A percentile compares a stretch with the other conserved stretches of the same genome.
Conservation (phyloP, 2,888 invertebrate species). For the Panzeria rudis region DNA sequence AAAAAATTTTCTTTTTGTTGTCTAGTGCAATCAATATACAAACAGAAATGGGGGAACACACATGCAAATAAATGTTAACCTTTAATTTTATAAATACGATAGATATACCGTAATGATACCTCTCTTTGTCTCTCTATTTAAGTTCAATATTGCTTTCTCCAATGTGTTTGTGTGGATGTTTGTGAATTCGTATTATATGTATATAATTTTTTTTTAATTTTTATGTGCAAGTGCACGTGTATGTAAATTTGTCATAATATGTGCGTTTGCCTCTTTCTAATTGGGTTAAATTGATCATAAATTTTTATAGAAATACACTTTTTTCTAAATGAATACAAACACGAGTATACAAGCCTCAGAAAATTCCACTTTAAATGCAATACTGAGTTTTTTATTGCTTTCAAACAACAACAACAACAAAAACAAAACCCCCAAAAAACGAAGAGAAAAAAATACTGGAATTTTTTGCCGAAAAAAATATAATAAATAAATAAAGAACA, state of each 20-base stretch:
- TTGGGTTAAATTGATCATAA: slow-evolving; percentile 64
- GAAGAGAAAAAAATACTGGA: background rate
- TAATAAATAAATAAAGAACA: slow-evolving; percentile 27
- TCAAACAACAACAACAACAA: background rate
- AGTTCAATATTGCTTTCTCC: background rate
- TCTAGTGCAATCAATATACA: background rate
- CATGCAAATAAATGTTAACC: background rate
- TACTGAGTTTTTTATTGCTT: slow-evolving; percentile 18
- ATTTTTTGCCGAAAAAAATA: slow-evolving; percentile 16
- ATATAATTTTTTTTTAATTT: slow-evolving; percentile 1
- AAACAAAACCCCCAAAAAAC: background rate
- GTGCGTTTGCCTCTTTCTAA: slow-evolving; percentile 44
- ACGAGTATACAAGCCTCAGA: background rate
- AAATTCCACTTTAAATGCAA: slow-evolving; percentile 28
- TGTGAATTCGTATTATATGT: background rate
- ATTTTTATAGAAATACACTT: slow-evolving; percentile 32
- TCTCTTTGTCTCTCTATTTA: background rate
- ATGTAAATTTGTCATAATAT: background rate
- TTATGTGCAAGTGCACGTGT: slow-evolving; percentile 5
- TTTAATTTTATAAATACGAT: background rate
- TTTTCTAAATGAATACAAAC: slow-evolving; percentile 23
- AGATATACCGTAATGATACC: background rate
- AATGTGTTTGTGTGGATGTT: background rate
- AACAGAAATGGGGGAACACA: background rate
- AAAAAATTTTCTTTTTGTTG: too few species aligned